A percentile compares a stretch with the other conserved stretches of the same genome.
These are phyloP conservation scores for Epizoanthus ramosus DNA, from an alignment of 92 coral and sea anemone genomes.

Conservation along the genomic window DNA sequence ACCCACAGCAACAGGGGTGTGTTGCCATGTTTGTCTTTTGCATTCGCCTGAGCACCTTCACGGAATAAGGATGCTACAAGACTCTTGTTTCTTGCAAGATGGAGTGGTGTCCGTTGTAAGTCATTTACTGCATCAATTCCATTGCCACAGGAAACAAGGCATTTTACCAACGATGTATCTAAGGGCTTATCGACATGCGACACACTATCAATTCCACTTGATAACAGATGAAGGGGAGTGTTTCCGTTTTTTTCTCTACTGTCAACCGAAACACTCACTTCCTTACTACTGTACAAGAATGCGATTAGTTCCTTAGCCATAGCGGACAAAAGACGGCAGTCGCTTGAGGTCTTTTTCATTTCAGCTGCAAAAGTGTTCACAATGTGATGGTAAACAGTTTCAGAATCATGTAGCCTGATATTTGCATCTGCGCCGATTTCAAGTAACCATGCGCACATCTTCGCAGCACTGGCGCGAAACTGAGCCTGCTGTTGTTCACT, in stretches of 20 bases:
- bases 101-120: conserved; percentile 3
- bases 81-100: background rate
- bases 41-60: background rate
- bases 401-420: background rate
- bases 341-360: background rate
- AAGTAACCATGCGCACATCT: background rate
- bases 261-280: background rate
- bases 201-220: background rate
- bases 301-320: background rate
- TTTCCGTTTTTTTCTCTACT: background rate
- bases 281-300: background rate
- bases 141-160: background rate
- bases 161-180: background rate
- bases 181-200: background rate
- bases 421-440: background rate
- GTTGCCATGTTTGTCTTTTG: conserved; percentile 4
- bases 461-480: background rate
- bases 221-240: background rate
- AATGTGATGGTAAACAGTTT: background rate
- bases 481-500: background rate
- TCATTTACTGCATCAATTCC: conserved; percentile 10
- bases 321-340: background rate
- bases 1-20: background rate
- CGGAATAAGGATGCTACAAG: background rate
- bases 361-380: background rate